Percentiles rank a stretch among this genome's conserved stretches.
These are phyloP conservation scores for Colletes gigas DNA, from an alignment of 1,140 invertebrate species.

Conservation along the genomic window DNA sequence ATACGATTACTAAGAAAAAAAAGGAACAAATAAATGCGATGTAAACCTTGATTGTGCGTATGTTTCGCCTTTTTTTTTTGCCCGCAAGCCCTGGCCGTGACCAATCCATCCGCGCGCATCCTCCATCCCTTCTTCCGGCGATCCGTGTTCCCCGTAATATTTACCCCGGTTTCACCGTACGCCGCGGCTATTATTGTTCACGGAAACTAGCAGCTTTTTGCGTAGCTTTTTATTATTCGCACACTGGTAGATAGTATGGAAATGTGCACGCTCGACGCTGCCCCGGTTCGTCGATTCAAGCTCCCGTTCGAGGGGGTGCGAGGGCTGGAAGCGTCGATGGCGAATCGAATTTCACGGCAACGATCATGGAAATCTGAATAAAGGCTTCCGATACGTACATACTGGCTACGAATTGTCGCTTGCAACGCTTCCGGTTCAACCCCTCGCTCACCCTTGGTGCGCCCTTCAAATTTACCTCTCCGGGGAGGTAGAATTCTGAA, in stretches of 20 bases:
- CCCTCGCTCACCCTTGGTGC: no score
- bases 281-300: not conserved
- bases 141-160: conserved; percentile 28
- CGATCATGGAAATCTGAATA: no score
- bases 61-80: conserved; percentile 45
- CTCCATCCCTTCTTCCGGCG: conserved; percentile 5
- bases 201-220: conserved; percentile 2
- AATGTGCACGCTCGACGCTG: not conserved
- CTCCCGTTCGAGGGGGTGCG: not conserved
- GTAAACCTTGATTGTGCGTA: conserved; percentile 66
- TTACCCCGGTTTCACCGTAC: not conserved
- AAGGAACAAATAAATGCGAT: conserved; percentile 78
- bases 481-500: no score
- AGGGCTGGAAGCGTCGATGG: not conserved
- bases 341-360: not conserved
- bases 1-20: conserved; percentile 80
- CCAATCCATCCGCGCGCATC: conserved; percentile 28
- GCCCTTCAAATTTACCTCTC: no score
- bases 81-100: conserved; percentile 46
- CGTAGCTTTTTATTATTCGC: not conserved
- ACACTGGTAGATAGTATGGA: conserved; percentile 4
- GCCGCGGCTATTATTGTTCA: conserved; percentile 7
- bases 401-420: no score
- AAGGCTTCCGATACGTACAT: no score
- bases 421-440: no score